These are phyloP conservation scores for Ashinkailepas kermadecensis DNA, from an alignment of 2,888 invertebrate genomes.

Conservation along the genomic window DNA sequence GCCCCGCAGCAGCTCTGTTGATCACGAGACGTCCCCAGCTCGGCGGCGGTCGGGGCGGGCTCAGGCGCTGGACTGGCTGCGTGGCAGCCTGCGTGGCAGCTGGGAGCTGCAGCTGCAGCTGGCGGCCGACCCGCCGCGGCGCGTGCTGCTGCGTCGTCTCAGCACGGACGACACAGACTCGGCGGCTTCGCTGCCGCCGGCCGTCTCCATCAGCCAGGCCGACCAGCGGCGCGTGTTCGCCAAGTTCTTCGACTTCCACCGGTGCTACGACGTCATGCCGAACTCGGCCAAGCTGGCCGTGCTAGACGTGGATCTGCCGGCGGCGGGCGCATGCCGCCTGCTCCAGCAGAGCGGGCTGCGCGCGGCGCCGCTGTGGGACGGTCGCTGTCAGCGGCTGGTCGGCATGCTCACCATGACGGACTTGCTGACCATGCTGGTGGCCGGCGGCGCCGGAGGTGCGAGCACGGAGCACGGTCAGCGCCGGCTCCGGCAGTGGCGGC, in stretches of 20 bases:
- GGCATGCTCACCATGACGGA: constrained; percentile 12
- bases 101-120: neutral
- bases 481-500: neutral
- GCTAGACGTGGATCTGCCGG: neutral
- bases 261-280: constrained; percentile 18
- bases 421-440: constrained; percentile 1
- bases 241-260: constrained; percentile 12
- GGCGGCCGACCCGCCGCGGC: neutral
- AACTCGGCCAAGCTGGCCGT: constrained; percentile 5
- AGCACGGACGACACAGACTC: neutral
- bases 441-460: neutral
- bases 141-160: neutral
- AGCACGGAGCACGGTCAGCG: neutral
- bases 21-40: neutral
- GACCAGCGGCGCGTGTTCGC: constrained; percentile 17
- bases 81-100: neutral
- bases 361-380: constrained; percentile 6
- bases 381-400: neutral
- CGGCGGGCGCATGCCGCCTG: neutral
- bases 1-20: neutral
- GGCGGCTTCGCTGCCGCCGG: neutral
- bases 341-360: neutral
- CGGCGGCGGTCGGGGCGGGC: neutral
- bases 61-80: neutral
- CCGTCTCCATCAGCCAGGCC: neutral